Evolutionary conservation across 1,140 invertebrate species (phyloP).

Genomic region (Monochamus saltuarius): DNA sequence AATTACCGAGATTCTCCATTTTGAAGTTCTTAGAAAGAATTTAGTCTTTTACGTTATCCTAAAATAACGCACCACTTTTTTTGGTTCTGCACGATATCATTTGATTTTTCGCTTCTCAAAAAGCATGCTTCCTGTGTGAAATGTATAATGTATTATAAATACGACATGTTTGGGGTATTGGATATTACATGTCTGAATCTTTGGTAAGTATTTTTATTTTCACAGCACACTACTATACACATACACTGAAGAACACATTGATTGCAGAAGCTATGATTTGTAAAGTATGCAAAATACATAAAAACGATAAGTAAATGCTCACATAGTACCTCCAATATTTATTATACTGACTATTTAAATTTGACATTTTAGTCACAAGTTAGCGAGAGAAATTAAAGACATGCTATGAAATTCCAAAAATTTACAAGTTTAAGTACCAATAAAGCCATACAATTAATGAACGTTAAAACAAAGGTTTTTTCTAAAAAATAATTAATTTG

Average conservation of each 20-base stretch:
- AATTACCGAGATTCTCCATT: no score
- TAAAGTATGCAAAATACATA: neutral
- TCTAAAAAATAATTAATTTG: no score
- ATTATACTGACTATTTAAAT: neutral
- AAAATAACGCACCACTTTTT: neutral
- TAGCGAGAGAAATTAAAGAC: no score
- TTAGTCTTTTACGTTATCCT: neutral
- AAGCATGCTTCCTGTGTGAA: conserved; percentile 6
- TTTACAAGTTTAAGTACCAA: no score
- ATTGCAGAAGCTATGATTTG: conserved; percentile 9
- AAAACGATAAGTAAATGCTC: no score
- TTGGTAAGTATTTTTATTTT: conserved; percentile 37
- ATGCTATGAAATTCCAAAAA: no score
- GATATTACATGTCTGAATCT: conserved; percentile 35
- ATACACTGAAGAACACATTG: neutral
- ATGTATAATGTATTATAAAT: conserved; percentile 8
- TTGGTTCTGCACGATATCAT: conserved; percentile 5
- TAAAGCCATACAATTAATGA: no score
- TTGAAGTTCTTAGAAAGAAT: neutral
- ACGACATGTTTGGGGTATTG: conserved; percentile 41
- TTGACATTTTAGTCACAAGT: no score
- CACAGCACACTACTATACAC: neutral
- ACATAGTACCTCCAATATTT: no score
- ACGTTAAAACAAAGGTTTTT: no score
- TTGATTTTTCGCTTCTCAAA: conserved; percentile 15